phyloP scores from a whole-genome alignment of 2,113 vertebrate species.

The Malurus elegans region DNA sequence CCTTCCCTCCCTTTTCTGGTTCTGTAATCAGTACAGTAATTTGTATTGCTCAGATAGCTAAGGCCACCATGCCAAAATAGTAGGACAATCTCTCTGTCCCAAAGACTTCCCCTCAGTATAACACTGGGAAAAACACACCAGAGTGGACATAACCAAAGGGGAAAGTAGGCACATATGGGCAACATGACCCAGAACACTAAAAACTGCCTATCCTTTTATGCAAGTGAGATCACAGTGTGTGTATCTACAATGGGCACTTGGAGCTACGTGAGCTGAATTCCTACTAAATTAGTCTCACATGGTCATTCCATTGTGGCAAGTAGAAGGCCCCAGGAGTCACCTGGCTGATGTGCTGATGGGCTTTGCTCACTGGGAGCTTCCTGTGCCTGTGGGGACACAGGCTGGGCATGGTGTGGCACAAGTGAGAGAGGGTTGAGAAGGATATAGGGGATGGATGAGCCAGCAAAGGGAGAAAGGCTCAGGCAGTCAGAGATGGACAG shows the following conservation, averaged over 20 bases:
- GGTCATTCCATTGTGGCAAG: neutral
- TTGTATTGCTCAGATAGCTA: neutral
- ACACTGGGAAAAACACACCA: neutral
- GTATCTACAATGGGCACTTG: neutral
- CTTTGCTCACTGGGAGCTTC: neutral
- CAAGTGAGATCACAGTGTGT: neutral
- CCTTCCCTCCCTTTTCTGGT: neutral
- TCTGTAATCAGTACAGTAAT: neutral
- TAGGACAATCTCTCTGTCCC: neutral
- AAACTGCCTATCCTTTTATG: neutral
- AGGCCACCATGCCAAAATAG: neutral
- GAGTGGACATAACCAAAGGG: neutral
- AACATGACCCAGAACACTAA: neutral
- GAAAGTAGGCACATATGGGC: neutral
- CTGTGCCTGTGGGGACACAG: too few species aligned
- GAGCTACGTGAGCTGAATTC: neutral
- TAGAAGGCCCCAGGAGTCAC: neutral
- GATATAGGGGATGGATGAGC: neutral
- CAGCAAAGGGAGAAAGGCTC: neutral
- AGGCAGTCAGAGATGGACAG: neutral
- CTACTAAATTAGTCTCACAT: neutral
- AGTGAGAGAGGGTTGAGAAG: fast-evolving
- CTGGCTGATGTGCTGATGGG: too few species aligned
- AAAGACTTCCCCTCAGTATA: neutral
- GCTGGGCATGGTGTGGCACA: neutral